These are phyloP conservation scores for Heliconius ethilla DNA, from an alignment of 2,888 invertebrate species.

Conservation along the genomic window DNA sequence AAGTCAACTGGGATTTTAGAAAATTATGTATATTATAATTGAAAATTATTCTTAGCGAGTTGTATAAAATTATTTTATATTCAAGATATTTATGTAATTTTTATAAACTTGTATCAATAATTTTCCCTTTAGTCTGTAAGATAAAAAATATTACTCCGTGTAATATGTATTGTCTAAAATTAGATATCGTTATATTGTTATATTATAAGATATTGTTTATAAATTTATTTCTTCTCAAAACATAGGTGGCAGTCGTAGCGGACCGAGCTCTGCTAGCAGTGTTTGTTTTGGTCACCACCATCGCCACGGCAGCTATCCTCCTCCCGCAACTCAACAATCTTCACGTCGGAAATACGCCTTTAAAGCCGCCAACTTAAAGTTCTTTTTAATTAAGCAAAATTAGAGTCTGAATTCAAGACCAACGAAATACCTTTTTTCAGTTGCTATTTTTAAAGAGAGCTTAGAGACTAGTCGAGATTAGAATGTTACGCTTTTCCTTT, in stretches of 20 bases:
- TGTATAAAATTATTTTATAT: not conserved
- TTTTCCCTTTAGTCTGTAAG: no score
- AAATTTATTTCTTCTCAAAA: slow-evolving; percentile 22
- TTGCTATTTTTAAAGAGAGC: slow-evolving; percentile 17
- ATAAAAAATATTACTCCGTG: no score
- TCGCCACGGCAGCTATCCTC: slow-evolving; percentile 90
- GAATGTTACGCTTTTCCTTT: slow-evolving; percentile 11
- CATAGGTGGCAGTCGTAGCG: slow-evolving; percentile 88
- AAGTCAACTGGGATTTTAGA: not conserved
- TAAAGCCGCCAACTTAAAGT: slow-evolving; percentile 70
- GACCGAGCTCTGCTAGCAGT: slow-evolving; percentile 89
- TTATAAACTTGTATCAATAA: not conserved
- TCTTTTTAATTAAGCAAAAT: slow-evolving; percentile 20
- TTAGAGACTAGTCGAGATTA: slow-evolving; percentile 19
- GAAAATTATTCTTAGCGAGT: not conserved
- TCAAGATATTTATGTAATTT: not conserved
- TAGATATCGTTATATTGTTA: no score
- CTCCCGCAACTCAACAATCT: slow-evolving; percentile 84
- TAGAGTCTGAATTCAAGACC: slow-evolving; percentile 26
- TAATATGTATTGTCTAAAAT: no score
- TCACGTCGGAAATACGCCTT: slow-evolving; percentile 75
- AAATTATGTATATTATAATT: no score
- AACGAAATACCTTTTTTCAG: slow-evolving; percentile 31
- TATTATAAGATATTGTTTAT: not conserved
- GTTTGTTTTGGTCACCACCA: slow-evolving; percentile 88